Evolutionary conservation across 1,140 invertebrate species (phyloP).

Genomic region (Drosophila teissieri): DNA sequence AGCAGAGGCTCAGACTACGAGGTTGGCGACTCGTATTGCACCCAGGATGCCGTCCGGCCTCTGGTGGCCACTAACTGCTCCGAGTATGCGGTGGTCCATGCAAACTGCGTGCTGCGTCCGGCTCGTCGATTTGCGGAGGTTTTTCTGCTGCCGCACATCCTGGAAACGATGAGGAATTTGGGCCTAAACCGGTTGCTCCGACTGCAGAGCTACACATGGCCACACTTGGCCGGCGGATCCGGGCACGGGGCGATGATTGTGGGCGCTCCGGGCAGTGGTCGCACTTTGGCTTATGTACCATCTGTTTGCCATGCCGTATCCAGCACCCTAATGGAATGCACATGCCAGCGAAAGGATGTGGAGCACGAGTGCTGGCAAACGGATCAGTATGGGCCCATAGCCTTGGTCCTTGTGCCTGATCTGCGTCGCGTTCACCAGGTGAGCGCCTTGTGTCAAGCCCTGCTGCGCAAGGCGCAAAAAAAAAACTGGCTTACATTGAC

Average conservation of each 20-base stretch:
- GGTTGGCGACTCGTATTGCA: background rate
- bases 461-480: conserved; percentile 24
- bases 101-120: conserved; percentile 7
- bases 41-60: background rate
- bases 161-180: conserved; percentile 32
- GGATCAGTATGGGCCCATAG: conserved; percentile 12
- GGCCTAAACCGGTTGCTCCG: conserved; percentile 37
- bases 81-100: conserved; percentile 47
- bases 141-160: conserved; percentile 34
- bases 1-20: background rate
- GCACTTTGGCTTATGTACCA: conserved; percentile 53
- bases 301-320: conserved; percentile 46
- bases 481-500: conserved; percentile 11
- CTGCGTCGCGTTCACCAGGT: conserved; percentile 28
- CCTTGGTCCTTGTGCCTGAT: conserved; percentile 39
- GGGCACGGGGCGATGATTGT: conserved; percentile 54
- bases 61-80: conserved; percentile 38
- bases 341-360: background rate
- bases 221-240: conserved; percentile 18
- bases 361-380: background rate
- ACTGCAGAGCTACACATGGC: conserved; percentile 64
- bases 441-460: conserved; percentile 22
- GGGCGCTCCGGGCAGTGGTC: conserved; percentile 56
- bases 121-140: conserved; percentile 35
- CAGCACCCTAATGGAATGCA: background rate